A percentile compares a stretch with the other conserved stretches of the same genome.
Evolutionary conservation across 1,140 invertebrate genomes (phyloP).

Genomic region (Drosophila albomicans): DNA sequence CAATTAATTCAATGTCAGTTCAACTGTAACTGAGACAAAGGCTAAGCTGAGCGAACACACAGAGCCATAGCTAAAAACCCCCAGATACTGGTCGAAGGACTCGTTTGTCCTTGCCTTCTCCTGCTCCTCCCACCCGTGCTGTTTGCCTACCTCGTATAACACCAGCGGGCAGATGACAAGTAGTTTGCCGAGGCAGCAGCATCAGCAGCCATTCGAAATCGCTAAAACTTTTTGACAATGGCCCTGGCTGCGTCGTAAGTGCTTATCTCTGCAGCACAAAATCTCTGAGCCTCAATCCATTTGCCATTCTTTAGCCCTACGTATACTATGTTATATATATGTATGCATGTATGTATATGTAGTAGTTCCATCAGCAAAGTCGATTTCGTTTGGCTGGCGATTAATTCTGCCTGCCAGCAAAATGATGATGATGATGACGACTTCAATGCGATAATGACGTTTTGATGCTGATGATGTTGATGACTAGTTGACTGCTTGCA

Average conservation of each 20-base stretch:
- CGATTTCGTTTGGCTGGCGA: conserved; percentile 37
- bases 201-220: conserved; percentile 45
- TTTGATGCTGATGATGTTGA: background rate
- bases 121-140: background rate
- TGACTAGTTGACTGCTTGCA: conserved; percentile 30
- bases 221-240: conserved; percentile 66
- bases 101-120: conserved; percentile 2
- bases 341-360: too few species aligned
- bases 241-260: conserved; percentile 31
- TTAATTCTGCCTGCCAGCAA: conserved; percentile 48
- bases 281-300: conserved; percentile 53
- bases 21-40: conserved; percentile 61
- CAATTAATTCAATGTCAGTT: conserved; percentile 66
- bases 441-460: background rate
- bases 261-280: conserved; percentile 57
- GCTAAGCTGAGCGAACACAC: conserved; percentile 37
- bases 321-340: too few species aligned
- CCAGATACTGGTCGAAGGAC: conserved; percentile 22
- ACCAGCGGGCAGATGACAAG: conserved; percentile 39
- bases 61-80: conserved; percentile 7
- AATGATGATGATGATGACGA: conserved; percentile 8
- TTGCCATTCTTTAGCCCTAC: conserved; percentile 23
- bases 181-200: conserved; percentile 45
- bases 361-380: background rate
- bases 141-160: background rate